phyloP scores from a whole-genome alignment of 2,113 vertebrate genomes.

The Hystrix brachyura region DNA sequence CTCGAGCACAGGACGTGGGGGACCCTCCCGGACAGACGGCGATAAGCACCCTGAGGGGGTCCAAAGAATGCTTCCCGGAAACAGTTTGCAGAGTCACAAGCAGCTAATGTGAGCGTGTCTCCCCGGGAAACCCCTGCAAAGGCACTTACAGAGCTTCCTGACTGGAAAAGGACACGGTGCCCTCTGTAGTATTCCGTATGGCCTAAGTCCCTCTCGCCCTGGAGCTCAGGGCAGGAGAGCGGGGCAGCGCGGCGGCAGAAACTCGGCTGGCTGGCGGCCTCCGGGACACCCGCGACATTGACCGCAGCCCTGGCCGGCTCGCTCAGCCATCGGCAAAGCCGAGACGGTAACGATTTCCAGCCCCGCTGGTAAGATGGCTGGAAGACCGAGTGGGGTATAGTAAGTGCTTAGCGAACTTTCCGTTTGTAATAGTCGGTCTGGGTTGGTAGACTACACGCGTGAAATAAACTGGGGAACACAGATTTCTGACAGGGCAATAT shows the following conservation, averaged over 20 bases:
- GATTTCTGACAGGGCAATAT: neutral
- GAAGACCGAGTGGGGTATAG: neutral
- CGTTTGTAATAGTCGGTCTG: neutral
- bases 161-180: neutral
- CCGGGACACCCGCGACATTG: neutral
- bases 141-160: neutral
- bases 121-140: neutral
- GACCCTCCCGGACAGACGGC: neutral
- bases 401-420: neutral
- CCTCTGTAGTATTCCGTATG: neutral
- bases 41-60: too few species aligned
- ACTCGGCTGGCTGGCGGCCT: neutral
- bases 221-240: neutral
- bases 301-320: neutral
- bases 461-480: neutral
- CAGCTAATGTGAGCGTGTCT: neutral
- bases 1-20: neutral
- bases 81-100: neutral
- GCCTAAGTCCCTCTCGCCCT: neutral
- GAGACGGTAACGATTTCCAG: neutral
- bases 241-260: neutral
- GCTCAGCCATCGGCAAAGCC: neutral
- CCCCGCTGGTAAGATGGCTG: neutral
- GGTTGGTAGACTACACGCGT: neutral
- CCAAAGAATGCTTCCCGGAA: neutral